These are phyloP conservation scores for Selene dorsalis DNA, from an alignment of 2,797 vertebrate species.

Conservation along the genomic window DNA sequence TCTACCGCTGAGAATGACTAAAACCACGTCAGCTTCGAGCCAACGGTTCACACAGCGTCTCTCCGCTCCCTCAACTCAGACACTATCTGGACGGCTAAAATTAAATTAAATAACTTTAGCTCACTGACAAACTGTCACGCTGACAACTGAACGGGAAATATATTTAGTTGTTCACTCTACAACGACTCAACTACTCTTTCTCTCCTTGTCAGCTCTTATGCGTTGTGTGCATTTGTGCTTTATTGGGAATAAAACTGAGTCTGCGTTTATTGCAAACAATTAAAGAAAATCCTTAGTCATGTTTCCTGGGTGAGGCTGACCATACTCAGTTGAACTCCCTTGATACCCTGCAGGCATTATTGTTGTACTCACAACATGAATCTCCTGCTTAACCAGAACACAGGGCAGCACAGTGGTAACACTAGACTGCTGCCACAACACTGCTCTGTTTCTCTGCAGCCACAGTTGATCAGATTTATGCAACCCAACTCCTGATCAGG, in stretches of 20 bases:
- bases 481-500: slow-evolving; percentile 18
- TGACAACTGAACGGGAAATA: neutral
- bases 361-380: slow-evolving; percentile 52
- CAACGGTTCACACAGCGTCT: slow-evolving; percentile 12
- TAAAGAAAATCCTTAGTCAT: slow-evolving; percentile 3
- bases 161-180: neutral
- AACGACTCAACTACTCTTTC: neutral
- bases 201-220: neutral
- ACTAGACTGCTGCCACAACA: slow-evolving; percentile 35
- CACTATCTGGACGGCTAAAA: slow-evolving; percentile 9
- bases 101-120: neutral
- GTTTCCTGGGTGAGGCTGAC: slow-evolving; percentile 27
- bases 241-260: neutral
- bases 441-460: slow-evolving; percentile 26
- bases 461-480: slow-evolving; percentile 16
- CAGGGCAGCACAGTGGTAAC: slow-evolving; percentile 35
- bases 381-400: slow-evolving; percentile 60
- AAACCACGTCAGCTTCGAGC: slow-evolving; percentile 14
- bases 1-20: slow-evolving; percentile 41
- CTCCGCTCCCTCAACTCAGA: neutral
- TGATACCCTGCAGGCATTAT: slow-evolving; percentile 12
- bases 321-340: neutral
- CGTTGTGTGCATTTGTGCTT: neutral
- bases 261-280: neutral
- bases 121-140: neutral